phyloP scores from a whole-genome alignment of 2,797 vertebrate genomes.

The Streptopelia turtur region DNA sequence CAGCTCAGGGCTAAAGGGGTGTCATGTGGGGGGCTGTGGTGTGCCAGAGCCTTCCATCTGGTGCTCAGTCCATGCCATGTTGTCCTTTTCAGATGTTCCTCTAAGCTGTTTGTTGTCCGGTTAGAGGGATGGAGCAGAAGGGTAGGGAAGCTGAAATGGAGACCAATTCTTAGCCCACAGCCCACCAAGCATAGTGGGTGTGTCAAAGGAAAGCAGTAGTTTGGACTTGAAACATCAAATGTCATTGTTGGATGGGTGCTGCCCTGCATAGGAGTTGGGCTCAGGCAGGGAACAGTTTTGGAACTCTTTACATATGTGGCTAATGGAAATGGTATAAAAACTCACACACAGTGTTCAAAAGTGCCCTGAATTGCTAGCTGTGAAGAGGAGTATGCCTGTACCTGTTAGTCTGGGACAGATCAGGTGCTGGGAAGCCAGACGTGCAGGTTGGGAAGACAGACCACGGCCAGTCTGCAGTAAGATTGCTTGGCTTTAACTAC shows the following conservation, averaged over 20 bases:
- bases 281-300: not conserved
- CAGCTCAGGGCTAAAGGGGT: not conserved
- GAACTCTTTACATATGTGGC: rapidly evolving
- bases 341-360: rapidly evolving
- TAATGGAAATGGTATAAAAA: not conserved
- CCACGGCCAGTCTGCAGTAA: not conserved
- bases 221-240: not conserved
- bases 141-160: not conserved
- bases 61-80: not conserved
- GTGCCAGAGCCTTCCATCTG: not conserved
- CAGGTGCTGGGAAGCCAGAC: not conserved
- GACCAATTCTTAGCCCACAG: not conserved
- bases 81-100: not conserved
- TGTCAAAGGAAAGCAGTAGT: not conserved
- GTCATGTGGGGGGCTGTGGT: not conserved
- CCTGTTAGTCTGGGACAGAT: not conserved
- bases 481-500: not conserved
- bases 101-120: not conserved
- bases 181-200: not conserved
- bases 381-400: not conserved
- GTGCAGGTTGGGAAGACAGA: not conserved
- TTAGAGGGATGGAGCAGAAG: not conserved
- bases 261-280: not conserved
- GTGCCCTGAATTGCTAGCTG: not conserved
- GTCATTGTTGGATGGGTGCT: not conserved